phyloP scores from a whole-genome alignment of 1,140 invertebrate genomes.

The Aplysia californica region DNA sequence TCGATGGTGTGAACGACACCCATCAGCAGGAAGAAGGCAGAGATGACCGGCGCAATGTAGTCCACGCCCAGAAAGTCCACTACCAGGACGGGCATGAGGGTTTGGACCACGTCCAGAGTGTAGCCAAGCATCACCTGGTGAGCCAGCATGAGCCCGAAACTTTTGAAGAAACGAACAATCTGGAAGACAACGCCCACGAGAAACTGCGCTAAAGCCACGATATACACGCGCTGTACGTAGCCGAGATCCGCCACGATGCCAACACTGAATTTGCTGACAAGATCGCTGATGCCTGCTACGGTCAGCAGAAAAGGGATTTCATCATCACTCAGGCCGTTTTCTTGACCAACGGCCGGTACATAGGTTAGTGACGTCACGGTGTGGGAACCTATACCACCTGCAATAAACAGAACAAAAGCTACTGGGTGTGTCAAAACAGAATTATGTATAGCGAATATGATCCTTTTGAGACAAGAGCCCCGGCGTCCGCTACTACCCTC shows the following conservation, averaged over 20 bases:
- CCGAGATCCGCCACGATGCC: slow-evolving; percentile 3
- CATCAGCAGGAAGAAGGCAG: slow-evolving; percentile 9
- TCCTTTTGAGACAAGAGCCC: too few relatives aligned
- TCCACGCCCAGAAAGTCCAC: slow-evolving; percentile 6
- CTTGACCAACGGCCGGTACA: neutral
- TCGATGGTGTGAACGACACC: neutral
- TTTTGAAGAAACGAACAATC: neutral
- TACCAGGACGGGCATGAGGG: neutral
- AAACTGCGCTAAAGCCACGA: neutral
- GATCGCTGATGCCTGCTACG: neutral
- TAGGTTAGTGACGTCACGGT: neutral
- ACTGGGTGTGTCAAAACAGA: neutral
- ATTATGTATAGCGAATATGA: too few relatives aligned
- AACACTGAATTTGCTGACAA: slow-evolving; percentile 1
- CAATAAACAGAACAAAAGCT: neutral
- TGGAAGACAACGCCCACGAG: neutral
- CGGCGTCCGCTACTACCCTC: too few relatives aligned
- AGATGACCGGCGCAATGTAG: slow-evolving; percentile 1
- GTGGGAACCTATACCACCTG: neutral
- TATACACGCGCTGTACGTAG: neutral
- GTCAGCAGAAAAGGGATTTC: neutral
- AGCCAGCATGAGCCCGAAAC: neutral
- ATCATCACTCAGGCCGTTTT: slow-evolving; percentile 7
- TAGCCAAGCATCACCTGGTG: neutral
- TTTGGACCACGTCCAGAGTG: neutral